Percentiles rank a stretch among this genome's conserved stretches.
These are phyloP conservation scores for Cantharis flavilabris DNA, from an alignment of 2,888 invertebrate genomes.

Conservation along the genomic window DNA sequence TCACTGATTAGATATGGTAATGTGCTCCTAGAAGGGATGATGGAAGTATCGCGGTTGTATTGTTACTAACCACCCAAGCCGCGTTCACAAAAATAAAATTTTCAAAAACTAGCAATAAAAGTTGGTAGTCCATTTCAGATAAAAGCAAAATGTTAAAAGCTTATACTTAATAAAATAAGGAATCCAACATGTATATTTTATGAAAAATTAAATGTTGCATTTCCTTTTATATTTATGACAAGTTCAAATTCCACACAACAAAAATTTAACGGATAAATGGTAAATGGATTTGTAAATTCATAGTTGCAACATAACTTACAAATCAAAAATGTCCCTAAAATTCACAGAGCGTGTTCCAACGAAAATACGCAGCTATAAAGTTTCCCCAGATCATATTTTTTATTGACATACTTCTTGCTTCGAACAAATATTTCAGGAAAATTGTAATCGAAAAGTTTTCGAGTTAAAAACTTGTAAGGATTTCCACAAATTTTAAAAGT, in stretches of 20 bases:
- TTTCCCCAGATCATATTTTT: not conserved
- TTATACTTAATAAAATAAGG: not conserved
- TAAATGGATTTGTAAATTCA: not conserved
- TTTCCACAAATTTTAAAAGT: not conserved
- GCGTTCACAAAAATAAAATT: constrained; percentile 10
- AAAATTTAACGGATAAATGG: not conserved
- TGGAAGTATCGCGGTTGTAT: constrained; percentile 14
- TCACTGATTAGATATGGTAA: constrained; percentile 29
- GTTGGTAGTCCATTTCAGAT: not conserved
- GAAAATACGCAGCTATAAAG: not conserved
- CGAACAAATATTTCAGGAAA: not conserved
- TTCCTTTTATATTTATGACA: not conserved
- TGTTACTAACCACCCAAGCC: constrained; percentile 11
- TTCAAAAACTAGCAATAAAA: not conserved
- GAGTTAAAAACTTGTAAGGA: not conserved
- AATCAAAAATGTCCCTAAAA: not conserved
- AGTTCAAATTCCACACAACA: not conserved
- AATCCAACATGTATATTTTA: not conserved
- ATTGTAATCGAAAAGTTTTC: not conserved
- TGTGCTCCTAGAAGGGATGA: constrained; percentile 13
- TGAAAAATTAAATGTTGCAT: not conserved
- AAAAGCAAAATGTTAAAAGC: not conserved
- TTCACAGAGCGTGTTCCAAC: not conserved
- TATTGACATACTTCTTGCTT: not conserved
- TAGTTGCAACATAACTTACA: not conserved